Evolutionary conservation across 2,113 vertebrate species (phyloP), one percentile per base, ranked within the genome.

Genomic region (Xenotilapia caudafasciata): DNA sequence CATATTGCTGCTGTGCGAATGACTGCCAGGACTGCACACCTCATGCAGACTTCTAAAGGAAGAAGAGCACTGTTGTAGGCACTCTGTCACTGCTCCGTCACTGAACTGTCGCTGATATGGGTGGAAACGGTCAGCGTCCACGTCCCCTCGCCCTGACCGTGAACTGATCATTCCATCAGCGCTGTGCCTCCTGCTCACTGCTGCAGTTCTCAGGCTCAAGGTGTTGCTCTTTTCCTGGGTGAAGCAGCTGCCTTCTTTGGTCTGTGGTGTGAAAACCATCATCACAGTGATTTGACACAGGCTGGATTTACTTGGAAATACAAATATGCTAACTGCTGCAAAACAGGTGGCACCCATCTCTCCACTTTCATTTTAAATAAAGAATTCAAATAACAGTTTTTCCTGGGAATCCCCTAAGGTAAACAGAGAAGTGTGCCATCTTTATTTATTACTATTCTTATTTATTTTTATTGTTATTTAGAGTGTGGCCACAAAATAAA

Each of bases 41-140:
- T 94, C 88, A 73, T 96, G 91, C 1, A 95, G 83, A 5, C 81
- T 95, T 89, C 95, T 95, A 88, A 97, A 97, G 17, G 97, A 85
- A 14, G 93, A 92, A 90, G 9, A 95, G 94, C 6, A 95, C 84
- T 11, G 93, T 58, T 84, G 97, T 83, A 89, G 90, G 84, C 15
- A 73, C 33, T 54, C 82, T 6, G 10, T 89, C 56, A 35, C 96
- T 84, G 3, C 73, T 62, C 88, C 93, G 2, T 98, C 97, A 0
- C 96, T 97, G 92, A 97, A 95, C 89, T 98, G 98, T 82, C 96
- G 96, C 68, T 94, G 96, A 94, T 99, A 99, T 0, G 97, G 97
- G 85, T 98, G 97, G 90, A 97, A 99, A 14, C 96, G 96, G 81
- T 90, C 91, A 1, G 95, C 90, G 82, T 91, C 90, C 40, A 85